Evolutionary conservation across 37 sponge, comb jelly and placozoan species (phyloP).

Genomic region (Cliona cf. orientalis): DNA sequence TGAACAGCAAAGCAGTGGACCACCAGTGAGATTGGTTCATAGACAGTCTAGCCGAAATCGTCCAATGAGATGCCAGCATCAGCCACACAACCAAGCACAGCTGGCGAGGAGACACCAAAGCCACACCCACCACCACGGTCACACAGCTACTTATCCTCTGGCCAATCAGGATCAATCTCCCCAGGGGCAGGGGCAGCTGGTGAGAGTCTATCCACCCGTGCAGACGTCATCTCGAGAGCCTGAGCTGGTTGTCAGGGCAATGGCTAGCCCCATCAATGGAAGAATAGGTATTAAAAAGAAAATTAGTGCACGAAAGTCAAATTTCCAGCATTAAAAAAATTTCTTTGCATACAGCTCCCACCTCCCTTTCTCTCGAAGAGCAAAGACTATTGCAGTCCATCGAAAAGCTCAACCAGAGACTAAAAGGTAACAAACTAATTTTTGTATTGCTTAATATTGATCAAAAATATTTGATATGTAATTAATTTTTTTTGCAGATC

Average conservation of each 20-base stretch:
- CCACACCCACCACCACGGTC: background rate
- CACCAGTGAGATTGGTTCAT: background rate
- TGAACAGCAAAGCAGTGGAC: no score
- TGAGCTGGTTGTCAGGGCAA: background rate
- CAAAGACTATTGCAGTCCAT: conserved; percentile 61
- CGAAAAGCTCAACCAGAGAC: conserved; percentile 59
- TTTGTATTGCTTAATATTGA: background rate
- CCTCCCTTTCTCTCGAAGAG: conserved; percentile 61
- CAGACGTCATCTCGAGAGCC: background rate
- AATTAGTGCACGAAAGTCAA: background rate
- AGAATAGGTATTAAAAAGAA: background rate
- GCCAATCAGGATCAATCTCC: background rate
- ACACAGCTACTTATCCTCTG: background rate
- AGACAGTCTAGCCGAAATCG: background rate
- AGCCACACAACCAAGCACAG: background rate
- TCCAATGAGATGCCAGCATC: conserved; percentile 1
- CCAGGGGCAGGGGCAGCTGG: no score
- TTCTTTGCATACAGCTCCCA: background rate
- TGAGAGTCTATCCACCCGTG: no score
- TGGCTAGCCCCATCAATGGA: background rate
- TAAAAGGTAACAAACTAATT: no score
- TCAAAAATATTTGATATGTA: no score
- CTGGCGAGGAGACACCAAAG: conserved; percentile 20
- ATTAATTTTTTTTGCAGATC: background rate
- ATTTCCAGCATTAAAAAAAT: background rate